phyloP scores from a whole-genome alignment of 2,797 vertebrate genomes.

The Pyrocephalus nanus region DNA sequence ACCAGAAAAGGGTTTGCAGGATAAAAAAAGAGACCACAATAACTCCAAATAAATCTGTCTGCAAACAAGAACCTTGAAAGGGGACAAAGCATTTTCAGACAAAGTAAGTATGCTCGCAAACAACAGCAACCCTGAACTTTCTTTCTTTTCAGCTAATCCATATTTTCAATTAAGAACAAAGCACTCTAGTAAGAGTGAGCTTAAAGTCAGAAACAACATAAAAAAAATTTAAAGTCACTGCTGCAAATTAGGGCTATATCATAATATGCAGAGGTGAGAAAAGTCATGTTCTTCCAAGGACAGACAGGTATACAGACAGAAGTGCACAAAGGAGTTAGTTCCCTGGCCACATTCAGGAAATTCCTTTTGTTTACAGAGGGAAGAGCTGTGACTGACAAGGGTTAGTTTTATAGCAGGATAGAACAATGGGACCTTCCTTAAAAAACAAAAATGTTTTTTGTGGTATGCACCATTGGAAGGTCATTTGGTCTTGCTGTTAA shows the following conservation, averaged over 20 bases:
- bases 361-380: background rate
- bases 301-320: background rate
- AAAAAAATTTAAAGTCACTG: background rate
- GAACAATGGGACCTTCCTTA: background rate
- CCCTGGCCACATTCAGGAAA: background rate
- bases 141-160: slow-evolving; percentile 10
- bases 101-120: background rate
- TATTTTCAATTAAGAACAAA: background rate
- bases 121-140: background rate
- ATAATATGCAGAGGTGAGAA: background rate
- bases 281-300: background rate
- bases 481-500: background rate
- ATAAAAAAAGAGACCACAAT: background rate
- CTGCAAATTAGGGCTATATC: background rate
- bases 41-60: background rate
- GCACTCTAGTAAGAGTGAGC: background rate
- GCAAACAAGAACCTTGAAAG: background rate
- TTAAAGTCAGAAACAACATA: background rate
- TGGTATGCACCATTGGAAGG: background rate
- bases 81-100: background rate
- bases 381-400: background rate
- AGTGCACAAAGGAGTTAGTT: slow-evolving; percentile 20
- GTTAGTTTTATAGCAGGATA: background rate
- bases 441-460: background rate
- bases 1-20: background rate